Evolutionary conservation across 2,113 vertebrate species (phyloP).

Genomic region (Sarotherodon lohbergeri): DNA sequence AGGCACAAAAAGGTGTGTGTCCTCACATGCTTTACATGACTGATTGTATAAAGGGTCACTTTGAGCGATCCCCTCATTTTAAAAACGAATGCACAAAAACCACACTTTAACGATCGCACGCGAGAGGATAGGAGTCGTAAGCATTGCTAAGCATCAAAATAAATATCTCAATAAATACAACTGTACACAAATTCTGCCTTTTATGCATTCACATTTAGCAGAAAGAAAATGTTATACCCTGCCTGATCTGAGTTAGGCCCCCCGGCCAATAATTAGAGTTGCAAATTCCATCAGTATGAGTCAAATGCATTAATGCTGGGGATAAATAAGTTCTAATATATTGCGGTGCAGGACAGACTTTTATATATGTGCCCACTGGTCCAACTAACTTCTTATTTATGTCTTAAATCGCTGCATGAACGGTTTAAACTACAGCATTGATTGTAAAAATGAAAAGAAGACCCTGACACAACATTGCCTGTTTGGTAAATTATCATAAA

Average conservation of each 20-base stretch:
- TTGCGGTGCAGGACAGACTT: background rate
- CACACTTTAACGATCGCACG: background rate
- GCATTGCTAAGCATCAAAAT: constrained; percentile 36
- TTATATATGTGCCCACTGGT: constrained; percentile 4
- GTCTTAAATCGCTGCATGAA: background rate
- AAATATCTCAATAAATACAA: constrained; percentile 54
- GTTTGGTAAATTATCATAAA: background rate
- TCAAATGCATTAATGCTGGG: constrained; percentile 36
- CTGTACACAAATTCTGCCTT: constrained; percentile 33
- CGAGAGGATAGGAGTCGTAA: background rate
- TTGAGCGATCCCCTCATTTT: constrained; percentile 2
- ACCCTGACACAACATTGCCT: background rate
- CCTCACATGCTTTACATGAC: constrained; percentile 38
- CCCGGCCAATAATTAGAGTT: background rate
- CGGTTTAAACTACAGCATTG: background rate
- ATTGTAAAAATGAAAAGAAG: background rate
- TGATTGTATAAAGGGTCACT: constrained; percentile 58
- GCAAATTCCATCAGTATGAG: constrained; percentile 3
- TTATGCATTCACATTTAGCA: constrained; percentile 7
- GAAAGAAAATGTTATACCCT: constrained; percentile 31
- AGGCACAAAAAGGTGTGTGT: constrained; percentile 63
- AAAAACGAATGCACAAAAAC: background rate
- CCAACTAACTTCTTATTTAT: background rate
- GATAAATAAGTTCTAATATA: constrained; percentile 8
- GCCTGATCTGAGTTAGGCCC: constrained; percentile 7